These are phyloP conservation scores for Ataeniobius toweri DNA, from an alignment of 2,797 vertebrate species.

Conservation along the genomic window DNA sequence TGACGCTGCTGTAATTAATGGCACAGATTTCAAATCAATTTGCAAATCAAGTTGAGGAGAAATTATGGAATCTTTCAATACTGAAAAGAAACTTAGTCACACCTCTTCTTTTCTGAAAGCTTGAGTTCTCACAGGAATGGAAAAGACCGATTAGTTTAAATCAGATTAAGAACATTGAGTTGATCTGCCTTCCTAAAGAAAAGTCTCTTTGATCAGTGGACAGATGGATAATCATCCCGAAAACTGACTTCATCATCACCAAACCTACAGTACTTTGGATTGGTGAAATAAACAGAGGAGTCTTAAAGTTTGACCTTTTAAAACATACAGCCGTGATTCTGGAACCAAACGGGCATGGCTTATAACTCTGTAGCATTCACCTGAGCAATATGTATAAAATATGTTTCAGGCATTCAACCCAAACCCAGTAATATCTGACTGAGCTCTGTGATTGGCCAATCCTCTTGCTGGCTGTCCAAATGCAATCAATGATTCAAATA, in stretches of 20 bases:
- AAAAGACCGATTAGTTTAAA: neutral
- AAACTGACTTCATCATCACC: neutral
- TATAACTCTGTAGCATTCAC: no score
- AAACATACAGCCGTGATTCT: no score
- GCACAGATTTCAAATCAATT: neutral
- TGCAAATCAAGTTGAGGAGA: neutral
- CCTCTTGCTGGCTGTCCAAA: no score
- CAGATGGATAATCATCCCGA: neutral
- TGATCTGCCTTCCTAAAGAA: neutral
- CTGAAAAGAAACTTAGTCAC: neutral
- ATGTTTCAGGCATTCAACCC: no score
- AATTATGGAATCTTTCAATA: slow-evolving; percentile 4
- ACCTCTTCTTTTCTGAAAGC: neutral
- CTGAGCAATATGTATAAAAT: no score
- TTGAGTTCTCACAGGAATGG: neutral
- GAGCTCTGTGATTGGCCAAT: no score
- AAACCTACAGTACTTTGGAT: neutral
- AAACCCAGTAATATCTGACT: no score
- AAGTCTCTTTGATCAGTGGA: neutral
- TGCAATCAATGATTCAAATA: no score
- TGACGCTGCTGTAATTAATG: neutral
- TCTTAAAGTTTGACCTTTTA: neutral
- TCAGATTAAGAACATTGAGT: neutral
- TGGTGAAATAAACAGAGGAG: neutral
- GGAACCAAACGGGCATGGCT: no score